These are phyloP conservation scores for Polyodon spathula DNA, from an alignment of 2,113 vertebrate genomes.

Conservation along the genomic window DNA sequence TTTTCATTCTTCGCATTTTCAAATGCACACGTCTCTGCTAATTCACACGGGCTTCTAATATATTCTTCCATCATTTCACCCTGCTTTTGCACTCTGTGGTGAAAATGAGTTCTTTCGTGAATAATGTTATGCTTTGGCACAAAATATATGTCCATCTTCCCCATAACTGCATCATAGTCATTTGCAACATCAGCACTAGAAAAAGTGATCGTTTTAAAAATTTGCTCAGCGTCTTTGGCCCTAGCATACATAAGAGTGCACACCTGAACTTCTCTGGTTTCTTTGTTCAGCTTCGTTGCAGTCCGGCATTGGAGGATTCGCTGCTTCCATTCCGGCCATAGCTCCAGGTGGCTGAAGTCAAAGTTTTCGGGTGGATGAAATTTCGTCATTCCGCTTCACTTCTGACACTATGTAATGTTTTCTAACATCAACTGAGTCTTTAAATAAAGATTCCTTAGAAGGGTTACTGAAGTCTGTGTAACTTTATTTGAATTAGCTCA, in stretches of 20 bases:
- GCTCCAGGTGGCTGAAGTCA: slow-evolving; percentile 5
- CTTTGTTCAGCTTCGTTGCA: not conserved
- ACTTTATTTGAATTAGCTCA: too few relatives aligned
- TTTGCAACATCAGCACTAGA: not conserved
- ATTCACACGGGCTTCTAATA: slow-evolving; percentile 1
- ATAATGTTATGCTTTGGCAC: slow-evolving; percentile 12
- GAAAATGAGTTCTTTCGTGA: slow-evolving; percentile 12
- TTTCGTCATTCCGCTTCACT: slow-evolving; percentile 12
- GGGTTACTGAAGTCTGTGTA: too few relatives aligned
- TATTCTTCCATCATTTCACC: slow-evolving; percentile 8
- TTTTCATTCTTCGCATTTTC: slow-evolving; percentile 10
- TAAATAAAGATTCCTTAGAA: too few relatives aligned
- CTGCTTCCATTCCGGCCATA: slow-evolving; percentile 17
- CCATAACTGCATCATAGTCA: slow-evolving; percentile 5
- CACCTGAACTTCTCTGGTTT: not conserved
- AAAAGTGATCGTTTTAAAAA: slow-evolving; percentile 14
- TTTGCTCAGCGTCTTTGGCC: slow-evolving; percentile 14
- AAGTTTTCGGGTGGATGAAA: slow-evolving; percentile 14
- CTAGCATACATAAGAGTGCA: slow-evolving; percentile 14
- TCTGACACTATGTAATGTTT: slow-evolving; percentile 22
- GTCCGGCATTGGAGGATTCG: slow-evolving; percentile 5
- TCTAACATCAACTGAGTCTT: too few relatives aligned
- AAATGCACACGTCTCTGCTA: slow-evolving; percentile 5
- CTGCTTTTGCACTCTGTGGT: not conserved
- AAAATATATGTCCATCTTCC: slow-evolving; percentile 16